Percentiles rank a stretch among this genome's conserved stretches.
Conservation (phyloP, 2,113 vertebrate genomes). For the Neogobius melanostomus region DNA sequence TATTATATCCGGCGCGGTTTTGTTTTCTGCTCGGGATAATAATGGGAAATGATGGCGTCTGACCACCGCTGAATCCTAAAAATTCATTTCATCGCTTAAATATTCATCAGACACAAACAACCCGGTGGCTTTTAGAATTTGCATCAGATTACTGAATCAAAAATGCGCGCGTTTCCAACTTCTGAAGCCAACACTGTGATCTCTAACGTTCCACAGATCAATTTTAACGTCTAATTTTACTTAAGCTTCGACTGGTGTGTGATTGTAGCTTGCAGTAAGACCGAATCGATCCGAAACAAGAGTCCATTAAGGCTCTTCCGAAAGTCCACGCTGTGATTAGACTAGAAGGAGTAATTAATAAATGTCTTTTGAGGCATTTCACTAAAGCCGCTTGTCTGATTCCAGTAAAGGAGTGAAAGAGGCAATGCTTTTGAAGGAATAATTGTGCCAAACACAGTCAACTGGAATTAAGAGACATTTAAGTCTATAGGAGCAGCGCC, state of each 20-base stretch:
- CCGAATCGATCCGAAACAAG: background rate
- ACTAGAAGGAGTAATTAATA: slow-evolving; percentile 1
- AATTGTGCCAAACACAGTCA: slow-evolving; percentile 10
- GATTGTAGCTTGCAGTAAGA: background rate
- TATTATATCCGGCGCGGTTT: slow-evolving; percentile 26
- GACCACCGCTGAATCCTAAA: slow-evolving; percentile 11
- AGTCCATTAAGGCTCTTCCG: background rate
- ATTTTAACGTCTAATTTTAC: background rate
- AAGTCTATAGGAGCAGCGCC: slow-evolving; percentile 11
- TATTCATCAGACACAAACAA: slow-evolving; percentile 36
- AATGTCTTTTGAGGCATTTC: background rate
- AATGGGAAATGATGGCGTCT: slow-evolving; percentile 48
- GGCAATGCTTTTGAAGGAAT: background rate
- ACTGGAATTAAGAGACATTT: slow-evolving; percentile 25
- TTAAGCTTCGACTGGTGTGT: background rate
- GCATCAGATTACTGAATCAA: slow-evolving; percentile 17
- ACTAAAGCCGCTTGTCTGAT: background rate
- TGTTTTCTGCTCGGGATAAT: slow-evolving; percentile 22
- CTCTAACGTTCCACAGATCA: background rate
- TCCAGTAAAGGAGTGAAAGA: background rate
- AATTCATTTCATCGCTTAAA: slow-evolving; percentile 38
- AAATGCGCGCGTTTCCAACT: slow-evolving; percentile 3
- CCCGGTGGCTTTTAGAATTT: slow-evolving; percentile 30
- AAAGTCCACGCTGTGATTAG: slow-evolving; percentile 1
- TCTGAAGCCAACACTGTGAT: background rate